Base-by-base conservation (phyloP, 2,113 vertebrate species). In the Sebastes schlegelii region DNA sequence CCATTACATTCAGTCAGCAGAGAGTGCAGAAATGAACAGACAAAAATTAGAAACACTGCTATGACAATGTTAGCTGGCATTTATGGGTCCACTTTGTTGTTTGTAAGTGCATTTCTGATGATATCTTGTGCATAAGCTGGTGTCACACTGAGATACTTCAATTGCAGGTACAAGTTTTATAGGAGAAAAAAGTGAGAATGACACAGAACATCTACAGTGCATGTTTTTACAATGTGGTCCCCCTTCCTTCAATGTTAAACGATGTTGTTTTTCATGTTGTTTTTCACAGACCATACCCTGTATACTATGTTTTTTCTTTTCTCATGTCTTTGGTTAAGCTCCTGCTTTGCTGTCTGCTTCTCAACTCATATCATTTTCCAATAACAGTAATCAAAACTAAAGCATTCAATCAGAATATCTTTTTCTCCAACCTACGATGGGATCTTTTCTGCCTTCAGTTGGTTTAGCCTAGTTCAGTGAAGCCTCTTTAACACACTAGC, bases 161-260 rank as follows among this genome's bases (percentile, higher is more conserved):
- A 52, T 71, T 72, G 9, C 60, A 77, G 60, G 43, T 60, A 13
- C 54, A 55, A 17, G 54, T 68, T 81, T 81, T 45, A 58, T 42
- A 64, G 43, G 16, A 55, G 40, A n/a, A 64, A 42, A 63, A 34
- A 61, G 14, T 74, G 10, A 40, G 23, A 74, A 61, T 42, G 42
- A 51, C 7, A 14, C 34, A 26, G 19, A 66, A 48, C 64, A 66
- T 48, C 19, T 2, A n/a, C 2, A 1, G 46, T 51, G 48, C 14
- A 49, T 55, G 68, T 63, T 52, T 52, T 45, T 1, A 45, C 34
- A 46, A 13, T 34, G 1, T 74, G 17, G 10, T 60, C 8, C 12
- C 65, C 45, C 17, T 69, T 52, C 21, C 10, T 46, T 51, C 13
- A 46, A n/a, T 21, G 11, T 64, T 11, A 26, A 34, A 64, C 1